Evolutionary conservation across 2,797 vertebrate genomes (phyloP), one percentile per base, ranked within the genome.

Genomic region (Poeciliopsis turneri): DNA sequence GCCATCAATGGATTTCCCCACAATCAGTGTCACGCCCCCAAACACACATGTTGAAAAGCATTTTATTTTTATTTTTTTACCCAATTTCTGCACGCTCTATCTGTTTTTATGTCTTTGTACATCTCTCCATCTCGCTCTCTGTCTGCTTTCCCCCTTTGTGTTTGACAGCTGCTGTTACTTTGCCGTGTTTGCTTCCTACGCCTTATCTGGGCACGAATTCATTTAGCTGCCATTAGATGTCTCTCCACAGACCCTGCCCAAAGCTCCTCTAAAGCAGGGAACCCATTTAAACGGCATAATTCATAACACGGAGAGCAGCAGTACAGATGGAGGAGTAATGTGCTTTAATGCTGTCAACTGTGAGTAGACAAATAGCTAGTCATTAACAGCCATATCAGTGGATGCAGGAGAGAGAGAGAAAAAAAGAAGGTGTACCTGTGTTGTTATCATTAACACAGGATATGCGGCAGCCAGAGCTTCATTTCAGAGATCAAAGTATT

Each of bases 221-320:
- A 92, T 94, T 93, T 92, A 90, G 86, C 89, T 93, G 80, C 90
- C 91, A 94, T 95, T 94, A 93, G 90, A 85, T 90, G 87, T 86
- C 89, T 94, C 90, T 91, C 89, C 70, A 82, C 82, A 91, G 86
- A 91, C 87, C 87, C 83, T 89, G 84, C 92, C 89, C 90, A 89
- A 84, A 88, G 88, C 90, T 91, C 83, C 78, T 77, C 82, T 83
- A 88, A 91, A 89, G 88, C 76, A 86, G 86, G 75, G 81, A 89
- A 89, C 82, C 89, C 89, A 93, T 93, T 92, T 90, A 92, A 92
- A 92, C 78, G 74, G 87, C 92, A 91, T 92, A 92, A 92, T 91
- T 93, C 90, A 93, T 93, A 88, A 91, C 81, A 87, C 64, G 45
- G 84, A 80, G 77, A 84, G 80, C 76, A 76, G 76, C 66, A 9